Base-by-base conservation (phyloP, 2,797 vertebrate species). In the Coregonus suidteri region DNA sequence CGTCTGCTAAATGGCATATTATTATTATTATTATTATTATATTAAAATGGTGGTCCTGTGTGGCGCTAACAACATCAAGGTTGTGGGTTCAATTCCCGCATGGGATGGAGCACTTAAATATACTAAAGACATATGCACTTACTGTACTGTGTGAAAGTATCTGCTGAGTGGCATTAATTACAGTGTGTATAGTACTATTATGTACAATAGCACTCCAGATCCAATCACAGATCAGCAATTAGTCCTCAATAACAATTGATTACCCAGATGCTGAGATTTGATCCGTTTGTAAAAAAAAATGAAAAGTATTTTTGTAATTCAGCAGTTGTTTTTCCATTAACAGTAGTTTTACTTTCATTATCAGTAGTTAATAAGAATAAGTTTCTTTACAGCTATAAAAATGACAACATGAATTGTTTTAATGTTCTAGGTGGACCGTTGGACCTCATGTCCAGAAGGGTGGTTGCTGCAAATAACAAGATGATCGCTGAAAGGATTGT, bases 381-480 rank as follows among this genome's bases (percentile, higher is more conserved):
- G 15, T 35, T 31, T 34, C 15, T 66, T 31, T 66, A 30, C 13
- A 66, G 30, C 11, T 66, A 4, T 7, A 59, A n/a, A 59, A 18
- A 4, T 64, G n/a, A 14, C 4, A 25, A 25, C 6, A 30, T 31
- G 2, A 20, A 25, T 65, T 14, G 3, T 64, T 6, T 64, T 64
- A 31, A 18, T 35, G 16, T 37, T 70, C 53, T 79, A 99, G 98
- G 96, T 52, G 96, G 94, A 20, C 93, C 95, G 0, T 96, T 99
- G 80, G 97, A 99, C 89, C 85, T 99, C 93, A 99, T 99, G 97
- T 99, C 98, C 78, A 95, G 95, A 82, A 95, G 97, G 93, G 92
- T 98, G 90, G 89, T 99, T 74, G 96, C 96, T 6, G 97, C 97
- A 37, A 97, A 96, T 81, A 96, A 90, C 83, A 82, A n/a, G 52